Base-by-base conservation (phyloP, 2,888 invertebrate species). In the Melanotus villosus region DNA sequence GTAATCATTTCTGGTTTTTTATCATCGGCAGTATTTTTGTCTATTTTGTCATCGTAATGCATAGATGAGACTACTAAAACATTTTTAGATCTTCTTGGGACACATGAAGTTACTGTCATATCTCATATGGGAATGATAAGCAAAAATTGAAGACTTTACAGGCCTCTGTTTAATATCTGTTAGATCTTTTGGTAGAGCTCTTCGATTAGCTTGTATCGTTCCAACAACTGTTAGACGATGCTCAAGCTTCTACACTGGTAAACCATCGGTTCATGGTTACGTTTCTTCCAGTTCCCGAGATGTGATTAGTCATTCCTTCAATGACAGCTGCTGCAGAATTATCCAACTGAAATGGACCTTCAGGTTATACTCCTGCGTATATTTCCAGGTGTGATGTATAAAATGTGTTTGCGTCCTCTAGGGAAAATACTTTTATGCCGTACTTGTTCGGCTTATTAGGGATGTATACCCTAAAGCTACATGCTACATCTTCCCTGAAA, bases 391-490 rank as follows among this genome's bases (percentile, higher is more conserved):
- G 50, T 2, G 36, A 63, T 0, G 57, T 68, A 23, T 70, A 75
- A 57, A 68, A 71, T 9, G 66, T 72, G 56, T n/a, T 68, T 9
- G 67, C 68, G 59, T 75, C 72, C 0, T 65, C 65, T 32, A 63
- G 12, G 12, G 62, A 56, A 60, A 65, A 62, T 1, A 70, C 36
- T 65, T 73, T 70, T 18, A 72, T 47, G 1, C 68, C 63, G 54
- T 70, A 72, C 19, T 65, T 69, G 6, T 26, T 52, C 0, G 58
- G 62, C 59, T 68, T 73, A 9, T 54, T 68, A n/a, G 65, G 38
- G 5, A 73, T 59, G 16, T 71, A 73, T 9, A 57, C 16, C 18
- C 56, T 41, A 38, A 72, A 54, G 12, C 36, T 14, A n/a, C 36
- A 38, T n/a, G 12, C 36, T 14, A n/a, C 36, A 38, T n/a, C 36